Evolutionary conservation across 2,113 vertebrate genomes (phyloP).

Genomic region (Leiothrix lutea): DNA sequence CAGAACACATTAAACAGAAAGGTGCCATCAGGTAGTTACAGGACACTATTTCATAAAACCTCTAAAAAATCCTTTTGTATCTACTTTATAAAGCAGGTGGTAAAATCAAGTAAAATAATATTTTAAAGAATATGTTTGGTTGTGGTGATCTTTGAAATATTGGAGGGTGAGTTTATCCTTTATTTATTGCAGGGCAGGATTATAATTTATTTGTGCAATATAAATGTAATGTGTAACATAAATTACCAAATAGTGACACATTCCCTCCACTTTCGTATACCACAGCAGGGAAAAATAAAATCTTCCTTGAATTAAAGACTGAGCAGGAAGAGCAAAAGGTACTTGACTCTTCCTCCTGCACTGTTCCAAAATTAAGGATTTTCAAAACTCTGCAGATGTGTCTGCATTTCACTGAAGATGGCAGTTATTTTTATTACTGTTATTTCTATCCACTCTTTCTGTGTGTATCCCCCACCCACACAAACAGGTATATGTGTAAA

Average conservation of each 20-base stretch:
- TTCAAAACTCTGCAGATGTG: not conserved
- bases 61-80: not conserved
- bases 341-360: not conserved
- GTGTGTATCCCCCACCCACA: not conserved
- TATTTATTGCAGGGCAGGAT: not conserved
- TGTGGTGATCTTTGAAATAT: not conserved
- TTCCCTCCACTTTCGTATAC: not conserved
- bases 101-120: not conserved
- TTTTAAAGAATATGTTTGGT: not conserved
- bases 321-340: not conserved
- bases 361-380: not conserved
- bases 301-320: not conserved
- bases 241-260: not conserved
- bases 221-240: accelerated
- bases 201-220: not conserved
- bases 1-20: not conserved
- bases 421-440: not conserved
- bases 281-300: not conserved
- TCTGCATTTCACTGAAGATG: not conserved
- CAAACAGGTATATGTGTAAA: not conserved
- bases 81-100: not conserved
- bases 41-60: not conserved
- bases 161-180: not conserved
- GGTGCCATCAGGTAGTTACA: not conserved
- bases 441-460: not conserved